Conservation (phyloP, 2,113 vertebrate species). For the Vulpes vulpes region DNA sequence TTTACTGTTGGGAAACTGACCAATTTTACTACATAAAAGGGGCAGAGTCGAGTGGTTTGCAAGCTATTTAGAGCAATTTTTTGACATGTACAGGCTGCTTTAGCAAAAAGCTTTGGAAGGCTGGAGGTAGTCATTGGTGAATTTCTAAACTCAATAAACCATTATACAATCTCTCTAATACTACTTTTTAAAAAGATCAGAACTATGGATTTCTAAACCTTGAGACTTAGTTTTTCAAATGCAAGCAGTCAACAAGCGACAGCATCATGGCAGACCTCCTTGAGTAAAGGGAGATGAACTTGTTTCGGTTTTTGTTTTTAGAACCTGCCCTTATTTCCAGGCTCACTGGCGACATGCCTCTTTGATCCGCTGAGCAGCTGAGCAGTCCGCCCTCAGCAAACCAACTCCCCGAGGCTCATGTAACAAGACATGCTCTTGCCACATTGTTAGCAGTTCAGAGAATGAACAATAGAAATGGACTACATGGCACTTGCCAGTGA, state of each 20-base stretch:
- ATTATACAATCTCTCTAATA: conserved; percentile 40
- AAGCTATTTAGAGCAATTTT: conserved; percentile 66
- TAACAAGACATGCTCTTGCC: background rate
- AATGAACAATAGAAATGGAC: background rate
- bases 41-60: conserved; percentile 44
- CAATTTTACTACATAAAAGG: conserved; percentile 59
- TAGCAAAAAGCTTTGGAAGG: conserved; percentile 46
- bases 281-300: background rate
- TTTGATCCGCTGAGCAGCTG: background rate
- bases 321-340: conserved; percentile 14
- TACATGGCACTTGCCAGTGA: background rate
- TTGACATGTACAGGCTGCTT: conserved; percentile 44
- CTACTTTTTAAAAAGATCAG: background rate
- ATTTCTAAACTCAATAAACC: conserved; percentile 62
- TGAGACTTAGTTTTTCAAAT: conserved; percentile 23
- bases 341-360: background rate
- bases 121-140: conserved; percentile 43
- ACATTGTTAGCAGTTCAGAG: background rate
- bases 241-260: background rate
- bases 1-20: conserved; percentile 60
- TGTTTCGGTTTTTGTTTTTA: background rate
- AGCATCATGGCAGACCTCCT: background rate
- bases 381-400: background rate
- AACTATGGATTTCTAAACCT: conserved; percentile 31
- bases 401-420: background rate